phyloP scores from a whole-genome alignment of 2,797 vertebrate species.

The Gobio occitaniae region DNA sequence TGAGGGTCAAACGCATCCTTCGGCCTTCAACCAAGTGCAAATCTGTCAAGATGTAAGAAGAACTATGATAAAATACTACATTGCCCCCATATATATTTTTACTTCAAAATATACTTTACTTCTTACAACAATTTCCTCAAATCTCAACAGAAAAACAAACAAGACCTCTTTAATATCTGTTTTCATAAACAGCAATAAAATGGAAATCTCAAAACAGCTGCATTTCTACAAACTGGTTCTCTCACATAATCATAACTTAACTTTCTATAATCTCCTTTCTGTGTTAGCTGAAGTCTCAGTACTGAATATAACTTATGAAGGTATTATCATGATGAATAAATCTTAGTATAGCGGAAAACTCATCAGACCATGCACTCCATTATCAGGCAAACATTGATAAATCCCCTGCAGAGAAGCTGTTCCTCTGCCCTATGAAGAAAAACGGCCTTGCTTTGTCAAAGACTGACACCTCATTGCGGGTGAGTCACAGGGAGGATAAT shows the following conservation, averaged over 20 bases:
- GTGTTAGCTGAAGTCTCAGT: slow-evolving; percentile 3
- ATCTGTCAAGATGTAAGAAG: no score
- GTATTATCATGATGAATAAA: slow-evolving; percentile 68
- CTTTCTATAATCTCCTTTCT: background rate
- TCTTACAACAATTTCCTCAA: background rate
- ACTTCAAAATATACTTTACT: background rate
- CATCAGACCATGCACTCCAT: slow-evolving; percentile 69
- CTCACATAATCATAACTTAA: background rate
- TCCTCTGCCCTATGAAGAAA: slow-evolving; percentile 50
- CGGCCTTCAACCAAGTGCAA: no score
- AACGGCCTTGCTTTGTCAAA: slow-evolving; percentile 67
- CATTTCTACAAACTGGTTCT: background rate
- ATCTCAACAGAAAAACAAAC: background rate
- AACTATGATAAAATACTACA: background rate
- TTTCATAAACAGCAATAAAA: background rate
- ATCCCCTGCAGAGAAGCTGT: slow-evolving; percentile 62
- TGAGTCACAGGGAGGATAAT: slow-evolving; percentile 59
- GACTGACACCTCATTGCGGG: slow-evolving; percentile 67
- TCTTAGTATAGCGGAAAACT: slow-evolving; percentile 49
- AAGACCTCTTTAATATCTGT: background rate
- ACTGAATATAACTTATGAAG: slow-evolving; percentile 59
- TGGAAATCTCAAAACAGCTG: background rate
- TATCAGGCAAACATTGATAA: slow-evolving; percentile 65
- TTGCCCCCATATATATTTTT: background rate
- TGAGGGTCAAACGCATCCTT: no score